Evolutionary conservation across 2,797 vertebrate species (phyloP).

Genomic region (Liparis tanakae): DNA sequence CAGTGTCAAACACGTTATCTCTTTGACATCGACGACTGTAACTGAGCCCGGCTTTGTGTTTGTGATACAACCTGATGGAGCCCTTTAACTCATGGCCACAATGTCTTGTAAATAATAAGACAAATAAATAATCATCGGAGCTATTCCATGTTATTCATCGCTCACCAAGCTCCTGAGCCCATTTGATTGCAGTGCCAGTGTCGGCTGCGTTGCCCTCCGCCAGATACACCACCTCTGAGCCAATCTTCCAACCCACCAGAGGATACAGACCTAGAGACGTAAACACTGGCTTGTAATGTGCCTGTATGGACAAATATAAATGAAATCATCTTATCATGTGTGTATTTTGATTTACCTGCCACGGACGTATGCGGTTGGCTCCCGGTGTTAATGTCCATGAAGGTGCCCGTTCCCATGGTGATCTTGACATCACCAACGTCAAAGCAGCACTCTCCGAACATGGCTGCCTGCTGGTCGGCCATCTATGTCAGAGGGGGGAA

Average conservation of each 20-base stretch:
- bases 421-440: slow-evolving; percentile 92
- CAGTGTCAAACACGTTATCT: not conserved
- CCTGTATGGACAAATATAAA: not conserved
- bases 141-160: not conserved
- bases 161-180: slow-evolving; percentile 94
- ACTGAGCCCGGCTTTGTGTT: not conserved
- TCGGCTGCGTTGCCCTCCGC: slow-evolving; percentile 93
- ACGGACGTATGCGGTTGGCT: slow-evolving; percentile 84
- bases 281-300: not conserved
- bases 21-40: not conserved
- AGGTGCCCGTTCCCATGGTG: slow-evolving; percentile 97
- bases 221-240: slow-evolving; percentile 90
- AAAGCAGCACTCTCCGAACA: slow-evolving; percentile 99
- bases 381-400: slow-evolving; percentile 95
- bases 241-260: slow-evolving; percentile 96
- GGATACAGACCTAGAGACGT: slow-evolving; percentile 90
- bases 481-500: slow-evolving; percentile 78
- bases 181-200: slow-evolving; percentile 90
- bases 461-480: slow-evolving; percentile 96
- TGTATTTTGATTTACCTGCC: slow-evolving; percentile 73
- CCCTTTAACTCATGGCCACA: not conserved
- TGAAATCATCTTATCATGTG: not conserved
- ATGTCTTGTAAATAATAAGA: not conserved
- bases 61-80: not conserved
- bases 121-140: not conserved